Evolutionary conservation across 2,113 vertebrate genomes (phyloP).

Genomic region (Hippolais icterina): DNA sequence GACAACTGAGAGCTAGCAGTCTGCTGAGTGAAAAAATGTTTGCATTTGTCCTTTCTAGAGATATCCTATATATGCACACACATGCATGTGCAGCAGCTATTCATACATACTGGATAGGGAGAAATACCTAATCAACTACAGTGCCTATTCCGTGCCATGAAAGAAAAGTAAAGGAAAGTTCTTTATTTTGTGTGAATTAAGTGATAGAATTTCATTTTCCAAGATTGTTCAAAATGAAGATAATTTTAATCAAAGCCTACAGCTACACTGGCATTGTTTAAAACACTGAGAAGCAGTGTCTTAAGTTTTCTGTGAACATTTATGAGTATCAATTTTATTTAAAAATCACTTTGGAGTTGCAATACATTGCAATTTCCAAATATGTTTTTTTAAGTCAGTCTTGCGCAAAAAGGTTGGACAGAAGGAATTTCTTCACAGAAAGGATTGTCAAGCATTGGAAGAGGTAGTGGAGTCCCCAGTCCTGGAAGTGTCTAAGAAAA

Average conservation of each 20-base stretch:
- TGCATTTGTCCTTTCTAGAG: conserved; percentile 56
- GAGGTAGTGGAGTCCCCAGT: neutral
- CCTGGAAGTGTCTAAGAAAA: neutral
- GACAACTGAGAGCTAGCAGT: conserved; percentile 71
- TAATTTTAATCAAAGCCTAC: neutral
- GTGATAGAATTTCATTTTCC: neutral
- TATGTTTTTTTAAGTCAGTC: neutral
- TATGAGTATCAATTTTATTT: neutral
- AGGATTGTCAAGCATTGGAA: neutral
- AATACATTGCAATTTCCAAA: neutral
- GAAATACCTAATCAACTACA: conserved; percentile 44
- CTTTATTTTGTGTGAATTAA: neutral
- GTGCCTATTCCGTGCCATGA: neutral
- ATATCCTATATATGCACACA: neutral
- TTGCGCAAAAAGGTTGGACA: neutral
- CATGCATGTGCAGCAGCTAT: conserved; percentile 19
- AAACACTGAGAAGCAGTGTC: neutral
- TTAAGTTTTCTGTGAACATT: neutral
- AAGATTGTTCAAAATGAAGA: neutral
- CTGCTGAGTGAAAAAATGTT: conserved; percentile 63
- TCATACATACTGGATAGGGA: neutral
- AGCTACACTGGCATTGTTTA: neutral
- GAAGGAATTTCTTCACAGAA: neutral
- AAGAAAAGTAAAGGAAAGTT: neutral
- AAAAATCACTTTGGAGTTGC: neutral